Percentiles rank a stretch among this genome's conserved stretches.
Conservation (phyloP, 2,888 invertebrate species). For the Achlya flavicornis region DNA sequence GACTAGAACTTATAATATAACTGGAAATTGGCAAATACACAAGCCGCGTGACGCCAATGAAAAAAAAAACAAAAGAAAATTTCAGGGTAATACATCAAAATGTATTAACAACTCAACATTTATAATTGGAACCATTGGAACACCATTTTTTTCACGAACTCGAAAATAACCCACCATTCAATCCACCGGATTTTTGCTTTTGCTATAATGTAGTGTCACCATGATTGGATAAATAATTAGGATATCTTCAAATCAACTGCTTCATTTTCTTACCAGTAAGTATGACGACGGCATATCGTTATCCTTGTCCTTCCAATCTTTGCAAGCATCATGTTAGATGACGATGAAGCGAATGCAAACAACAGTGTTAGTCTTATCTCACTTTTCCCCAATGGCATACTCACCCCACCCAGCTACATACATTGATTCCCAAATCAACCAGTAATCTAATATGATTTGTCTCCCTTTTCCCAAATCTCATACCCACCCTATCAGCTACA, state of each 20-base stretch:
- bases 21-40: not conserved
- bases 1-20: too few relatives aligned
- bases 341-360: too few relatives aligned
- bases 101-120: constrained; percentile 5
- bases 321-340: too few relatives aligned
- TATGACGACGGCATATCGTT: too few relatives aligned
- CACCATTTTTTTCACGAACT: constrained; percentile 17
- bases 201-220: not conserved
- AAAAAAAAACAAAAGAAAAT: not conserved
- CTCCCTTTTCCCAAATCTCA: constrained; percentile 23
- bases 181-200: constrained; percentile 13
- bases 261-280: too few relatives aligned
- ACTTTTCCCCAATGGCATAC: too few relatives aligned
- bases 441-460: not conserved
- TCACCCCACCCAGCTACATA: too few relatives aligned
- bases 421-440: not conserved
- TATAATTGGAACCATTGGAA: constrained; percentile 17
- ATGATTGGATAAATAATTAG: not conserved
- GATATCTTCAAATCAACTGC: not conserved
- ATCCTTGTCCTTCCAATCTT: too few relatives aligned
- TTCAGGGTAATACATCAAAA: not conserved
- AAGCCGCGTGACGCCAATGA: too few relatives aligned
- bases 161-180: constrained; percentile 15
- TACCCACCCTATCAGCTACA: constrained; percentile 35
- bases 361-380: too few relatives aligned